These are phyloP conservation scores for Callitettix versicolor DNA, from an alignment of 1,140 invertebrate genomes.

Conservation along the genomic window DNA sequence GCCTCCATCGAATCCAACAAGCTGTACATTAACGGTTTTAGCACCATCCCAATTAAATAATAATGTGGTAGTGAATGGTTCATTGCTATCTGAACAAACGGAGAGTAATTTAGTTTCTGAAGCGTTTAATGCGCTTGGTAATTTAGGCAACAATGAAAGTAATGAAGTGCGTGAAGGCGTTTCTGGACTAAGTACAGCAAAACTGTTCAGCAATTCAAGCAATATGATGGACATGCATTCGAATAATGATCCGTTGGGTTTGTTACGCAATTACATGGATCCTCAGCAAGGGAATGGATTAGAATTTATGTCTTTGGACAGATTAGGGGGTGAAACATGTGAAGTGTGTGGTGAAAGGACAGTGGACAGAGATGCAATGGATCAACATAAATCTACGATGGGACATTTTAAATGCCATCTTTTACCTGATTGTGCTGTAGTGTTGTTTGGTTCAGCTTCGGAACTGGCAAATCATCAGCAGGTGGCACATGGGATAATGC, in stretches of 20 bases:
- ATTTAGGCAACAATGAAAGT: not conserved
- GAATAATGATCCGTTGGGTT: not conserved
- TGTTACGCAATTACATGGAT: not conserved
- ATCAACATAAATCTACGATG: slow-evolving; percentile 33
- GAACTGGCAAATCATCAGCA: slow-evolving; percentile 35
- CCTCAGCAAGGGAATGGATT: not conserved
- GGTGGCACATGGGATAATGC: slow-evolving; percentile 31
- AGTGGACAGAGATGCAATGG: slow-evolving; percentile 34
- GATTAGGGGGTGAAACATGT: not conserved
- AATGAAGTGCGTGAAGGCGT: not conserved
- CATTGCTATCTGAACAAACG: not conserved
- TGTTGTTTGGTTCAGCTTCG: slow-evolving; percentile 30
- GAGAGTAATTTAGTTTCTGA: not conserved
- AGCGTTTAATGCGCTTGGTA: not conserved
- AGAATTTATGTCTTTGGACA: not conserved
- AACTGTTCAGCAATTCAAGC: not conserved
- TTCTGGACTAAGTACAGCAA: not conserved
- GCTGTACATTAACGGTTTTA: not conserved
- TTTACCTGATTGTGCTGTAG: slow-evolving; percentile 32
- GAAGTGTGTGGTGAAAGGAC: slow-evolving; percentile 37
- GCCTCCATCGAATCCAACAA: not conserved
- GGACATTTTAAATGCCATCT: slow-evolving; percentile 38
- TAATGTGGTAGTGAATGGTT: slow-evolving; percentile 4
- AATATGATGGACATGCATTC: not conserved
- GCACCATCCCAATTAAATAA: slow-evolving; percentile 2